These are phyloP conservation scores for Lamproptera curius DNA, from an alignment of 2,888 invertebrate species.

Conservation along the genomic window DNA sequence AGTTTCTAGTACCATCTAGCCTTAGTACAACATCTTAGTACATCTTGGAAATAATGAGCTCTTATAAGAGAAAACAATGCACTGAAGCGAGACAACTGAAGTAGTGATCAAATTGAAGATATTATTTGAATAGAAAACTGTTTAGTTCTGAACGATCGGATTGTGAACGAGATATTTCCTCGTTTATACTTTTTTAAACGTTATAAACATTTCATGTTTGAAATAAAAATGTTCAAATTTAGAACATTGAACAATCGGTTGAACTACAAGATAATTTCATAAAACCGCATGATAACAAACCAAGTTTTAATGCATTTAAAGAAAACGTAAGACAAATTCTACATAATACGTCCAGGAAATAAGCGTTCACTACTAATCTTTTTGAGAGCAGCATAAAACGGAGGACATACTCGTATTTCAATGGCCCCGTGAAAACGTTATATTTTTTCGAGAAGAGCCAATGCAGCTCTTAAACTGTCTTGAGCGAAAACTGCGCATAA, in stretches of 20 bases:
- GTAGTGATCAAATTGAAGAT: neutral
- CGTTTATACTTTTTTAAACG: too few relatives aligned
- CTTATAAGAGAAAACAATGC: constrained; percentile 4
- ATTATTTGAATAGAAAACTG: neutral
- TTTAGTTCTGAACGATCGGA: neutral
- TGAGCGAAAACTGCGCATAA: constrained; percentile 55
- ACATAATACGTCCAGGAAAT: too few relatives aligned
- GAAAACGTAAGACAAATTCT: too few relatives aligned
- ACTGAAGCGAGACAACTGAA: constrained; percentile 1
- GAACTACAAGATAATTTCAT: too few relatives aligned
- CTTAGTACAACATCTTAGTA: constrained; percentile 13
- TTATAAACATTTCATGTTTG: too few relatives aligned
- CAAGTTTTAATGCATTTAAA: too few relatives aligned
- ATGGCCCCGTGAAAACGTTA: constrained; percentile 29
- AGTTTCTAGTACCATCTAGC: constrained; percentile 15
- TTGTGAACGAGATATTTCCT: neutral
- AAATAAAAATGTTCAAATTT: too few relatives aligned
- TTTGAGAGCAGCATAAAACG: too few relatives aligned
- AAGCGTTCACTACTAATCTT: too few relatives aligned
- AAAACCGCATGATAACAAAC: too few relatives aligned
- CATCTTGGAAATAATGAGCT: constrained; percentile 18
- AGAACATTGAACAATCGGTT: too few relatives aligned
- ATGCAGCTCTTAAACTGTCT: constrained; percentile 46
- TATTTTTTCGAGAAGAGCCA: constrained; percentile 24
- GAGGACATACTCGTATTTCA: constrained; percentile 14